Conservation (phyloP, 1,140 invertebrate species). For the Lordiphosa mommai region DNA sequence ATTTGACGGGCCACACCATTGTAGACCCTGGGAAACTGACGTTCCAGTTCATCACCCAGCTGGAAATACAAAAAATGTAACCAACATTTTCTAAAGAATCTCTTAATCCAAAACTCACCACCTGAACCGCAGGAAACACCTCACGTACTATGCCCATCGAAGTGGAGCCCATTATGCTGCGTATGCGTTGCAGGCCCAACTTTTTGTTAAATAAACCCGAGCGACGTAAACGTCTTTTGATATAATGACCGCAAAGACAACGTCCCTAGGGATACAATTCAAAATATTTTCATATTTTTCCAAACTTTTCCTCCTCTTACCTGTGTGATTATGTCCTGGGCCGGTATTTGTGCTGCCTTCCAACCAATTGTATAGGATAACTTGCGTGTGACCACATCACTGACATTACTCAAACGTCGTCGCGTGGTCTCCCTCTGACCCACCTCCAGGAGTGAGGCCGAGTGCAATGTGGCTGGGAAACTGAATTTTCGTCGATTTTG, state of each 20-base stretch:
- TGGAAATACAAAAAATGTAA: no score
- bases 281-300: not conserved
- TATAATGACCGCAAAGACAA: constrained; percentile 84
- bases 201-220: constrained; percentile 85
- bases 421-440: constrained; percentile 72
- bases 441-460: constrained; percentile 71
- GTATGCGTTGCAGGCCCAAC: constrained; percentile 84
- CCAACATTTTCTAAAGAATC: no score
- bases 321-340: constrained; percentile 82
- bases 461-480: constrained; percentile 81
- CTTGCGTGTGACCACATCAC: constrained; percentile 85
- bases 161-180: constrained; percentile 82
- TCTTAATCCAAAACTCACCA: constrained; percentile 37
- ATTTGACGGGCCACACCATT: constrained; percentile 83
- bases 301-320: constrained; percentile 14
- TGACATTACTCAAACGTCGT: constrained; percentile 85
- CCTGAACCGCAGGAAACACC: constrained; percentile 82
- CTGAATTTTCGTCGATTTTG: constrained; percentile 81
- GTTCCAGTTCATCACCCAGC: constrained; percentile 84
- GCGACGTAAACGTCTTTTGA: constrained; percentile 84
- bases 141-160: constrained; percentile 81
- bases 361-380: constrained; percentile 87
- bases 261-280: constrained; percentile 78
- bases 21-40: constrained; percentile 84
- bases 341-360: constrained; percentile 81